Conservation (phyloP, 2,888 invertebrate species). For the Erebia palarica region DNA sequence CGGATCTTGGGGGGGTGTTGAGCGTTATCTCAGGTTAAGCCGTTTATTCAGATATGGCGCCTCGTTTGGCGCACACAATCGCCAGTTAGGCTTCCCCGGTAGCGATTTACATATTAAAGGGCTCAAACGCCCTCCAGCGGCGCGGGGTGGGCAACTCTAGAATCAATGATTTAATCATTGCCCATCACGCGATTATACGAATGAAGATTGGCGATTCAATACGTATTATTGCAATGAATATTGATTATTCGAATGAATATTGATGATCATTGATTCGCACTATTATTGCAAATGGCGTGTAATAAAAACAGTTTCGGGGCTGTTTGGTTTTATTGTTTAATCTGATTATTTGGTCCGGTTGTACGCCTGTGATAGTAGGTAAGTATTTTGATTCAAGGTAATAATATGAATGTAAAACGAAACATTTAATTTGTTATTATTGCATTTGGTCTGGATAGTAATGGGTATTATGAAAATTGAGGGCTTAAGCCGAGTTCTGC, state of each 20-base stretch:
- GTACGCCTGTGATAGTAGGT: background rate
- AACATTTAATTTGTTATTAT: conserved; percentile 10
- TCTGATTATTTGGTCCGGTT: conserved; percentile 25
- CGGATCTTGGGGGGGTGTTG: background rate
- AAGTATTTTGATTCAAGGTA: conserved; percentile 7
- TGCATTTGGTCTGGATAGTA: background rate
- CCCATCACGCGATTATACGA: conserved; percentile 39
- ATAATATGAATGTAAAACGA: conserved; percentile 15
- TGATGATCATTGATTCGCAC: conserved; percentile 38
- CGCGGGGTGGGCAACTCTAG: conserved; percentile 43
- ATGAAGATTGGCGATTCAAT: conserved; percentile 38
- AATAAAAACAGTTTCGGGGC: conserved; percentile 33
- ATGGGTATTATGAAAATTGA: too few relatives aligned
- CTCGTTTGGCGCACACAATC: conserved; percentile 53
- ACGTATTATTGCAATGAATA: conserved; percentile 36
- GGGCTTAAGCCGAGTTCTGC: too few relatives aligned
- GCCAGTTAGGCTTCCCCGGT: conserved; percentile 56
- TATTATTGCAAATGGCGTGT: conserved; percentile 21
- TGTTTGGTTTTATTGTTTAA: conserved; percentile 28
- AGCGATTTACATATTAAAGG: conserved; percentile 62
- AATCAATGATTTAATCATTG: conserved; percentile 57
- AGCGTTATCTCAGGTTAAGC: conserved; percentile 16
- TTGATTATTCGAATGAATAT: conserved; percentile 38
- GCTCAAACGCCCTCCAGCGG: conserved; percentile 52
- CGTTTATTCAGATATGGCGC: conserved; percentile 52